These are phyloP conservation scores for Tortrix viridana DNA, from an alignment of 2,888 invertebrate species.

Conservation along the genomic window DNA sequence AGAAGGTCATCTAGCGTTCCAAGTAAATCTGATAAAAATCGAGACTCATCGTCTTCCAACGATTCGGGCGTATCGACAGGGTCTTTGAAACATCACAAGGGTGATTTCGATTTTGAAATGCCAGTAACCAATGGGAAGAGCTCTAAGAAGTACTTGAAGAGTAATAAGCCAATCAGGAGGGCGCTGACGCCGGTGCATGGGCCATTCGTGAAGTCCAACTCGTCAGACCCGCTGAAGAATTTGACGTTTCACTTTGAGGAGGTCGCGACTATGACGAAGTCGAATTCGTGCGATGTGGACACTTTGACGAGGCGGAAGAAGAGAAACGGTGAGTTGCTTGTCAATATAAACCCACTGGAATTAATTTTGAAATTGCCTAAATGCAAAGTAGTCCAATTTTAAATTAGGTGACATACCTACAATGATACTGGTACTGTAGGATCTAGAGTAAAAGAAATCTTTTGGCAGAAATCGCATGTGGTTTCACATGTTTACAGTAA, in stretches of 20 bases:
- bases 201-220: slow-evolving; percentile 85
- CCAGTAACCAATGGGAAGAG: slow-evolving; percentile 79
- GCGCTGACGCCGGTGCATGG: slow-evolving; percentile 78
- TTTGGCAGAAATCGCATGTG: too few species aligned
- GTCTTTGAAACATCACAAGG: slow-evolving; percentile 85
- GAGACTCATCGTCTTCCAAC: slow-evolving; percentile 88
- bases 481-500: too few species aligned
- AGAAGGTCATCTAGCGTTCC: slow-evolving; percentile 88
- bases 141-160: slow-evolving; percentile 71
- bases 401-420: too few species aligned
- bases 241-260: slow-evolving; percentile 87
- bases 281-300: slow-evolving; percentile 86
- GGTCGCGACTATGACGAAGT: slow-evolving; percentile 83
- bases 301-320: slow-evolving; percentile 83
- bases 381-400: too few species aligned
- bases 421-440: too few species aligned
- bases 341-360: not conserved
- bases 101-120: slow-evolving; percentile 86
- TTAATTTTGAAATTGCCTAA: too few species aligned
- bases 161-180: slow-evolving; percentile 74
- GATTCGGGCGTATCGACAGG: slow-evolving; percentile 89
- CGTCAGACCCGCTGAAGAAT: slow-evolving; percentile 86
- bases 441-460: too few species aligned
- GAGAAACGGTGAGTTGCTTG: slow-evolving; percentile 63
- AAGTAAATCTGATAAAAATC: slow-evolving; percentile 87